These are phyloP conservation scores for Diploptera punctata DNA, from an alignment of 2,888 invertebrate species.

Conservation along the genomic window DNA sequence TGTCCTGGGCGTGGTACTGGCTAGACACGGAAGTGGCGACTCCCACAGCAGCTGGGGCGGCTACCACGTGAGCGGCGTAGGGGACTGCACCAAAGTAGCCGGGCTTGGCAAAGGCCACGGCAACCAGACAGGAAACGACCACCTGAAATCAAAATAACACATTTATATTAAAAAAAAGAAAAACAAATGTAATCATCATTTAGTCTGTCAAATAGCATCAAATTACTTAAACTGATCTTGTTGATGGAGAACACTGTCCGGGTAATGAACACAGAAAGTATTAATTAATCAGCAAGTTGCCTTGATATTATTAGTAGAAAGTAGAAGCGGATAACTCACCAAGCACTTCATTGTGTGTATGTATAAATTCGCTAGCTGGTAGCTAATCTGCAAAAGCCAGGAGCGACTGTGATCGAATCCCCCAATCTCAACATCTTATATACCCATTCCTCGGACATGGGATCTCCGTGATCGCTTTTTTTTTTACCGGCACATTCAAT, in stretches of 20 bases:
- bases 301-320: no score
- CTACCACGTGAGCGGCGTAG: slow-evolving; percentile 42
- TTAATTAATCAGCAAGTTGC: no score
- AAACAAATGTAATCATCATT: no score
- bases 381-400: slow-evolving; percentile 7
- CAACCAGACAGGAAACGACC: slow-evolving; percentile 53
- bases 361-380: neutral
- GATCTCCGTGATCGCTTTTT: neutral
- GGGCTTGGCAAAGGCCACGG: slow-evolving; percentile 59
- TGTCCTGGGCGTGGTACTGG: slow-evolving; percentile 53
- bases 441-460: slow-evolving; percentile 8
- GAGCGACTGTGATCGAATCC: slow-evolving; percentile 18
- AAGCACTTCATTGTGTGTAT: slow-evolving; percentile 20
- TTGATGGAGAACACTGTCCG: no score
- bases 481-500: slow-evolving; percentile 10
- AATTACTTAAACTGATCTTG: no score
- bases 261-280: no score
- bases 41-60: slow-evolving; percentile 39
- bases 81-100: slow-evolving; percentile 48
- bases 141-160: slow-evolving; percentile 50
- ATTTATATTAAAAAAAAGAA: no score
- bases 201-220: no score
- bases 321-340: slow-evolving; percentile 9
- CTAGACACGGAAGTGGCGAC: slow-evolving; percentile 46
- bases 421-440: neutral